Evolutionary conservation across 2,797 vertebrate species (phyloP).

Genomic region (Chaetodon trifasciatus): DNA sequence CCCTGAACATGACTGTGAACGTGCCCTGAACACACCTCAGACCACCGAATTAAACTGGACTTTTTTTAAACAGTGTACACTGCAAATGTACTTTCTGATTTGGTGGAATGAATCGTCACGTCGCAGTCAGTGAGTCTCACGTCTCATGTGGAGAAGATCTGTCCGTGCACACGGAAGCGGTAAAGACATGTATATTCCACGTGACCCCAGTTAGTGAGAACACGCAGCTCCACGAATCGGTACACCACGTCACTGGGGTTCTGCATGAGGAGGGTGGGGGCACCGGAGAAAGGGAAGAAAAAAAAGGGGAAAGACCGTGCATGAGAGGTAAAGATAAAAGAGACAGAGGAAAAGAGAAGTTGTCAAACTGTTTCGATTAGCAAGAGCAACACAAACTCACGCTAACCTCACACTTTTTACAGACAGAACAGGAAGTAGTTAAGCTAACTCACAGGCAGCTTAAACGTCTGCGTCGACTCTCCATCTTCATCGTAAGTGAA

Average conservation of each 20-base stretch:
- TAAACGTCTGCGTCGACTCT: constrained; percentile 92
- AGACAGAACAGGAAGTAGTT: not conserved
- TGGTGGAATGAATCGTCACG: not conserved
- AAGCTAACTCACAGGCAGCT: constrained; percentile 85
- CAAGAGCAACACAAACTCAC: not conserved
- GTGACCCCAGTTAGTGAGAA: constrained; percentile 95
- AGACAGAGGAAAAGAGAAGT: not conserved
- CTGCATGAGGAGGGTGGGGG: constrained; percentile 72
- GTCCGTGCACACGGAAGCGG: constrained; percentile 93
- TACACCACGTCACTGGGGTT: constrained; percentile 68
- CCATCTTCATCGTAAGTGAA: constrained; percentile 90
- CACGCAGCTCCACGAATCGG: constrained; percentile 88
- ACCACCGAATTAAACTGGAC: not conserved
- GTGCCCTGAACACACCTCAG: constrained; percentile 12
- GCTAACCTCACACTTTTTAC: not conserved
- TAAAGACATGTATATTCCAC: constrained; percentile 94
- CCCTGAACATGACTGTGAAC: constrained; percentile 19
- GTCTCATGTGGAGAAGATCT: constrained; percentile 60
- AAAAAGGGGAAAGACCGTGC: not conserved
- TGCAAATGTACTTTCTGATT: not conserved
- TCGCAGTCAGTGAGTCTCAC: not conserved
- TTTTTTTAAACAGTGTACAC: not conserved
- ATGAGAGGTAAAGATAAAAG: not conserved
- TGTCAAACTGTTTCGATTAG: not conserved
- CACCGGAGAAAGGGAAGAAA: constrained; percentile 18